Evolutionary conservation across 2,888 invertebrate species (phyloP), one percentile per base, ranked within the genome.

Genomic region (Polydrusus cervinus): DNA sequence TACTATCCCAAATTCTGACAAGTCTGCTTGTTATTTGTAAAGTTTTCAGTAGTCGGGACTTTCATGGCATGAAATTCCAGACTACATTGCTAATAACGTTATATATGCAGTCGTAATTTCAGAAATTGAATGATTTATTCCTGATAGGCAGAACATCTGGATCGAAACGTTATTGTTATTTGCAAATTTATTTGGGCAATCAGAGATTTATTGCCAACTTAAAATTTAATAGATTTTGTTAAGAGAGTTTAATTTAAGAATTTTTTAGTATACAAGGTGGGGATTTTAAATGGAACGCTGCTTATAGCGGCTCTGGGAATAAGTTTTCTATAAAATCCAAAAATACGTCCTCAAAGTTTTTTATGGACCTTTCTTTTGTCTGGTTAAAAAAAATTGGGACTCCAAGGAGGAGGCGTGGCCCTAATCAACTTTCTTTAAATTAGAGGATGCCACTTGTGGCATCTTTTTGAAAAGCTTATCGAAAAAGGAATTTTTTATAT

Each of bases 71-170:
- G 34, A 57, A 34, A 57, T 57, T 57, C 57, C 57, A 57, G 34
- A 3, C n/a, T 60, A 38, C 11, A 38, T 60, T 11, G 14, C 3
- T n/a, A 60, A 38, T 60, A 60, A 60, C 18, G 57, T 60, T 38
- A 60, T 60, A 14, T 16, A 60, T 60, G 38, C 57, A 60, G 57
- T 16, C 0, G 57, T 10, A 57, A 57, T 57, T 38, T 14, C 38
- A 14, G 40, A 40, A 38, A 60, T 38, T 13, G 34, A 30, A 14
- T 55, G 55, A 55, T 55, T 55, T 55, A 55, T 55, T 34, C 38
- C 57, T 16, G 38, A 60, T 60, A 60, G 34, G 57, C 57, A 16
- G 38, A 60, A 60, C 38, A 60, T 60, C 57, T 60, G 57, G 57
- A 60, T 38, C 34, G 57, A 60, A 60, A 38, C 16, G 38, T 40